Percentiles rank a stretch among this genome's conserved stretches.
Evolutionary conservation across 2,113 vertebrate genomes (phyloP).

Genomic region (Brachyhypopomus occidentalis): DNA sequence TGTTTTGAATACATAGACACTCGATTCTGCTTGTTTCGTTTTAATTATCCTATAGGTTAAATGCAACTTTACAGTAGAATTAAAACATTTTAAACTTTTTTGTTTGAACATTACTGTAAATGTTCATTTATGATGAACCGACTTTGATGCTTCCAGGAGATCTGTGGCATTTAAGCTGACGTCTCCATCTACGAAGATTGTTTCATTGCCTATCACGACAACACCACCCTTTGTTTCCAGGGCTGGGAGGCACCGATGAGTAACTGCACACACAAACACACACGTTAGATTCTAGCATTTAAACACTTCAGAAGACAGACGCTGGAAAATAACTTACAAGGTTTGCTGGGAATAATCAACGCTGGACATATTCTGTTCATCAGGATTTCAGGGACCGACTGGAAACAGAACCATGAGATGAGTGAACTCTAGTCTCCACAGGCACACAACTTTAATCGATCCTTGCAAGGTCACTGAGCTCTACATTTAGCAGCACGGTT

Average conservation of each 20-base stretch:
- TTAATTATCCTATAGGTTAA: no score
- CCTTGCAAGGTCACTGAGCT: no score
- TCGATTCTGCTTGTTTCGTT: no score
- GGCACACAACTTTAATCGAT: no score
- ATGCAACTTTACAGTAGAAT: no score
- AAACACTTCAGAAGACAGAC: neutral
- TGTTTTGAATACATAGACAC: no score
- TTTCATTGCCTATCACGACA: conserved; percentile 85
- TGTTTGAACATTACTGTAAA: no score
- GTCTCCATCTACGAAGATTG: conserved; percentile 68
- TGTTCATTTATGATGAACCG: conserved; percentile 57
- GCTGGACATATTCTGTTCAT: conserved; percentile 81
- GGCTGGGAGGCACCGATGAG: conserved; percentile 84
- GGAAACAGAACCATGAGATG: neutral
- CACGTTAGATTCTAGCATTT: neutral
- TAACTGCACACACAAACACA: conserved; percentile 73
- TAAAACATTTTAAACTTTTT: no score
- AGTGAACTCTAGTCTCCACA: neutral
- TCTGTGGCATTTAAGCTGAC: conserved; percentile 76
- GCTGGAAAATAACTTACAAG: conserved; percentile 73
- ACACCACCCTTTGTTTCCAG: conserved; percentile 74
- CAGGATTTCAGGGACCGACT: conserved; percentile 75
- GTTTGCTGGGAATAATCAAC: conserved; percentile 85
- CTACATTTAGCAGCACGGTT: no score
- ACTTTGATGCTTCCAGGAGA: conserved; percentile 89